phyloP scores from a whole-genome alignment of 2,113 vertebrate species.

The Oryzias celebensis region DNA sequence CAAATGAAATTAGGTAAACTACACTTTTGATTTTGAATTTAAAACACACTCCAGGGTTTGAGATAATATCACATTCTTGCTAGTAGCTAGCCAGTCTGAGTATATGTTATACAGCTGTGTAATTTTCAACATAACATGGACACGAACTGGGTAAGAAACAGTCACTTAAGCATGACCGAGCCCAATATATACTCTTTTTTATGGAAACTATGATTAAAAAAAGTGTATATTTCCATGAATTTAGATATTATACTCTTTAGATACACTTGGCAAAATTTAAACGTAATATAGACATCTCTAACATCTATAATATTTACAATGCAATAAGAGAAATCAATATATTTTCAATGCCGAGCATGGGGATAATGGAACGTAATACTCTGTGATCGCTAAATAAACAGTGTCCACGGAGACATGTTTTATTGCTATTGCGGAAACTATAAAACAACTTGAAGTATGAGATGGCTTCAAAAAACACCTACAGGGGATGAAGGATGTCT shows the following conservation, averaged over 20 bases:
- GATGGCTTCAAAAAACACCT: slow-evolving; percentile 59
- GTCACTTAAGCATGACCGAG: slow-evolving; percentile 66
- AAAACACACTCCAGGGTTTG: slow-evolving; percentile 69
- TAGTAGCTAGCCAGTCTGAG: slow-evolving; percentile 43
- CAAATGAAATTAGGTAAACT: slow-evolving; percentile 38
- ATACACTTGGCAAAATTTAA: slow-evolving; percentile 78
- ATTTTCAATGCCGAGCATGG: slow-evolving; percentile 62
- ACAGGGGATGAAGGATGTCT: slow-evolving; percentile 67
- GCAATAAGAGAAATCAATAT: slow-evolving; percentile 60
- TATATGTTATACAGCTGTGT: slow-evolving; percentile 50
- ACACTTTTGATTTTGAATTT: slow-evolving; percentile 63
- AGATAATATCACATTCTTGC: slow-evolving; percentile 71
- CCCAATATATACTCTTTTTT: slow-evolving; percentile 56
- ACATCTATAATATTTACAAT: slow-evolving; percentile 80
- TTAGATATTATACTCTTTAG: slow-evolving; percentile 68
- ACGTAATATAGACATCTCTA: slow-evolving; percentile 77
- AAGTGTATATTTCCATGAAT: slow-evolving; percentile 36
- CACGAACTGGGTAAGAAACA: slow-evolving; percentile 65
- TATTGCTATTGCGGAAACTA: slow-evolving; percentile 84
- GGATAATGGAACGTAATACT: slow-evolving; percentile 46
- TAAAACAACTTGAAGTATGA: slow-evolving; percentile 67
- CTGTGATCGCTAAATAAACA: slow-evolving; percentile 66
- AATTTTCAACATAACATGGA: slow-evolving; percentile 55
- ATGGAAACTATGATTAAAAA: slow-evolving; percentile 57
- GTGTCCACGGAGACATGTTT: slow-evolving; percentile 80